Base-by-base conservation (phyloP, 1,140 invertebrate genomes). In the Elymnias hypermnestra region DNA sequence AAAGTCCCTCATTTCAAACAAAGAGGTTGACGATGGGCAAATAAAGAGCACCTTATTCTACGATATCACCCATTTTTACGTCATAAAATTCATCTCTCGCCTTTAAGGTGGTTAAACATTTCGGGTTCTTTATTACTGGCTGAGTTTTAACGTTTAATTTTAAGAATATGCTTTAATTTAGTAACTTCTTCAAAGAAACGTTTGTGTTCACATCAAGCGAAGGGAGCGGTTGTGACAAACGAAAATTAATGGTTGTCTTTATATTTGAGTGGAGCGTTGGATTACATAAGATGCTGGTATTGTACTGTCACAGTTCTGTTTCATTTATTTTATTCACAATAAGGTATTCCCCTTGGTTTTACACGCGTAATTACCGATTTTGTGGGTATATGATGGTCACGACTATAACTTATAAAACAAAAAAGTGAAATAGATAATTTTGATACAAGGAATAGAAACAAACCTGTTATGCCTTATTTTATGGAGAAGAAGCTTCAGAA, bases 61-160 rank as follows among this genome's bases (percentile, higher is more conserved):
- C 50, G 63, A 67, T 57, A 64, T 68, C 63, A 65, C 69, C 71
- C 63, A 77, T 72, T 82, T 77, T 72, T 54, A 72, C 46, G 48
- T 49, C 57, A 64, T 66, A 70, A 74, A 76, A 71, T 71, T 64
- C 66, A 64, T 64, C 60, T 44, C 59, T 58, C 57, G 64, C 47
- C 44, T 65, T 57, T 63, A 69, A 79, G 66, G 53, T 52, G 57
- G 59, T 62, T 61, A 72, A 72, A 79, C 72, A 79, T 79, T 79
- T 78, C 62, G 42, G 37, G 33, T 21, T 57, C 62, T 66, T 72
- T 73, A 68, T 68, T 68, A 63, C 60, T 53, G 55, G 38, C 43
- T 48, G 50, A 54, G 57, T 62, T 64, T 51, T 60, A 46, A 45
- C 26, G 53, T 47, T 48, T 46, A 51, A 53, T 43, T 43, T 50